A percentile compares a stretch with the other conserved stretches of the same genome.
These are phyloP conservation scores for Molanna angustata DNA, from an alignment of 2,888 invertebrate species.

Conservation along the genomic window DNA sequence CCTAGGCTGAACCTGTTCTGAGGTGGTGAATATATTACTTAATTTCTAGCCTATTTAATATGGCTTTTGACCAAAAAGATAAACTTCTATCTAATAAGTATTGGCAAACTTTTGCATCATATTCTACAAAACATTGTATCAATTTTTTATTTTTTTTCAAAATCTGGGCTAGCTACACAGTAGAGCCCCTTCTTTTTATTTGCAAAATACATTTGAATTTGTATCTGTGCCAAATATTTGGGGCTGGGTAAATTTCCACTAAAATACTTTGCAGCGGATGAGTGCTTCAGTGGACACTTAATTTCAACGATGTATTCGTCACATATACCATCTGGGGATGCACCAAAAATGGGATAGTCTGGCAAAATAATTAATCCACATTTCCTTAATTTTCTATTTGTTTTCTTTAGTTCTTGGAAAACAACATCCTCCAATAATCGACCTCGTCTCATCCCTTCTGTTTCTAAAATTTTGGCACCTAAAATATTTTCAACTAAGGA, in stretches of 20 bases:
- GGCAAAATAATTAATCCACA: not conserved
- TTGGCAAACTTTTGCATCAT: too few species aligned
- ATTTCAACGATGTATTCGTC: not conserved
- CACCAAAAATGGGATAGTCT: not conserved
- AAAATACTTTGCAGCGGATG: too few species aligned
- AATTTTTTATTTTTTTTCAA: not conserved
- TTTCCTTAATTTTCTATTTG: not conserved
- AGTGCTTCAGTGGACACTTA: constrained; percentile 1
- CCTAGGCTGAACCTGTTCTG: too few species aligned
- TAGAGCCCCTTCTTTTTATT: not conserved
- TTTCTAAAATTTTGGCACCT: not conserved
- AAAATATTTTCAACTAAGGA: not conserved
- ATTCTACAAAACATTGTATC: constrained; percentile 1
- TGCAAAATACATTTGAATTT: constrained; percentile 1
- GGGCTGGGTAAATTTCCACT: not conserved
- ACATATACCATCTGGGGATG: not conserved
- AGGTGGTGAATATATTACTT: too few species aligned
- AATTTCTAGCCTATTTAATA: too few species aligned
- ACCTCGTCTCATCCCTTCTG: not conserved
- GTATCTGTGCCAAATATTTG: constrained; percentile 2
- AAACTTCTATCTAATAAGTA: too few species aligned
- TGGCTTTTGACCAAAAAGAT: too few species aligned
- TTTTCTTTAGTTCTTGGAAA: not conserved
- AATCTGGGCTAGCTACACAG: not conserved
- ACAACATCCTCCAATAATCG: not conserved